phyloP scores from a whole-genome alignment of 2,888 invertebrate genomes.

The Acanthosepion lycidas region DNA sequence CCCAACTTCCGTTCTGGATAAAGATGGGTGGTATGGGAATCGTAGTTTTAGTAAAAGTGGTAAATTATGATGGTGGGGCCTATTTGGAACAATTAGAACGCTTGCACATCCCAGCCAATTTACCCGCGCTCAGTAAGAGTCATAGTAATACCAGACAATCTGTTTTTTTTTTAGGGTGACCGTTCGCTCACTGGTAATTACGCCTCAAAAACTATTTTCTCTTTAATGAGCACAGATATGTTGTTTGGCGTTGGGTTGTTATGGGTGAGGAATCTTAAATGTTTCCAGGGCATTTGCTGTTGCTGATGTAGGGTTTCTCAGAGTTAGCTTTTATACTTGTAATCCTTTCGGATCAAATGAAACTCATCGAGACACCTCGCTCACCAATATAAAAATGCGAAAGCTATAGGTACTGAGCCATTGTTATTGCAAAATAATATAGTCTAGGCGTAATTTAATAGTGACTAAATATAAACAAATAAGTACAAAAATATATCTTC shows the following conservation, averaged over 20 bases:
- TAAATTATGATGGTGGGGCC: slow-evolving; percentile 16
- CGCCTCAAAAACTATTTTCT: neutral
- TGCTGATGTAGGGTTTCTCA: neutral
- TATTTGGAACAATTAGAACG: slow-evolving; percentile 6
- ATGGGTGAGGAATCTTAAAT: neutral
- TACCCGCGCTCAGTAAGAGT: neutral
- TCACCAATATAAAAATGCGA: too few species aligned
- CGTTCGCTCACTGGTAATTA: neutral
- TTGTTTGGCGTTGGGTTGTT: neutral
- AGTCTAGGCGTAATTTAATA: too few species aligned
- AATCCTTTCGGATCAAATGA: neutral
- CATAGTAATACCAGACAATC: neutral
- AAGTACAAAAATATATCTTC: too few species aligned
- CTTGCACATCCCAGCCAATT: neutral
- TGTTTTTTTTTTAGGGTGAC: neutral
- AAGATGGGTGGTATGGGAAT: neutral
- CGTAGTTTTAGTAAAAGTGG: neutral
- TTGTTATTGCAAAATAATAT: too few species aligned
- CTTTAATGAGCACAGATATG: neutral
- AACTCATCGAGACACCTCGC: too few species aligned
- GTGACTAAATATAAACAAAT: too few species aligned
- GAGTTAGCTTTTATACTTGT: neutral
- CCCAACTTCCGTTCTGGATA: neutral
- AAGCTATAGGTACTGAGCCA: too few species aligned
- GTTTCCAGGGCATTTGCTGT: neutral